Evolutionary conservation across 2,888 invertebrate genomes (phyloP).

Genomic region (Lasioglossum marginatum): DNA sequence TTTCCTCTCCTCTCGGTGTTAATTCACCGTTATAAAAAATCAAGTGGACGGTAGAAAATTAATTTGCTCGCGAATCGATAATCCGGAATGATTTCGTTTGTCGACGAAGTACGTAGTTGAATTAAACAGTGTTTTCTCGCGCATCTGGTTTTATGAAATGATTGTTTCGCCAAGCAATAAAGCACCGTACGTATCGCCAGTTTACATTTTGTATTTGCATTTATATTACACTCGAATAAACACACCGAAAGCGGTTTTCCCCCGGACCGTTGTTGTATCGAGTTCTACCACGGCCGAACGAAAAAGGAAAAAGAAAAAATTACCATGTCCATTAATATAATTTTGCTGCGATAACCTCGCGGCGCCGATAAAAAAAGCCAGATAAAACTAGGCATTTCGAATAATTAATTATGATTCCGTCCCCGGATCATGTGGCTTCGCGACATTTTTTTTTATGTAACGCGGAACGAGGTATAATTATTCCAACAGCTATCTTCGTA

Average conservation of each 20-base stretch:
- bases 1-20: background rate
- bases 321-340: background rate
- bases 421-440: background rate
- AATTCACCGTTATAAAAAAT: background rate
- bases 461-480: background rate
- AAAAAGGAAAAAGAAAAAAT: background rate
- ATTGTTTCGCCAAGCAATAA: background rate
- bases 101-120: background rate
- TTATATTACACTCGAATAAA: conserved; percentile 1
- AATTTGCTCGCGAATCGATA: background rate
- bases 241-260: background rate
- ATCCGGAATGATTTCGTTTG: background rate
- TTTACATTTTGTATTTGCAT: conserved; percentile 3
- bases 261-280: background rate
- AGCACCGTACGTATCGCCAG: background rate
- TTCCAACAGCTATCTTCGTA: background rate
- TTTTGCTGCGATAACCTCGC: background rate
- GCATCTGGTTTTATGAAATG: conserved; percentile 9
- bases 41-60: background rate
- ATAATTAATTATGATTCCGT: background rate
- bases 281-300: background rate
- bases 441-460: background rate
- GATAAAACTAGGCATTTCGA: background rate
- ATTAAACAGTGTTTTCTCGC: background rate
- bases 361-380: background rate